phyloP scores from a whole-genome alignment of 2,888 invertebrate genomes.

The Dyspetes luteomarginatus region DNA sequence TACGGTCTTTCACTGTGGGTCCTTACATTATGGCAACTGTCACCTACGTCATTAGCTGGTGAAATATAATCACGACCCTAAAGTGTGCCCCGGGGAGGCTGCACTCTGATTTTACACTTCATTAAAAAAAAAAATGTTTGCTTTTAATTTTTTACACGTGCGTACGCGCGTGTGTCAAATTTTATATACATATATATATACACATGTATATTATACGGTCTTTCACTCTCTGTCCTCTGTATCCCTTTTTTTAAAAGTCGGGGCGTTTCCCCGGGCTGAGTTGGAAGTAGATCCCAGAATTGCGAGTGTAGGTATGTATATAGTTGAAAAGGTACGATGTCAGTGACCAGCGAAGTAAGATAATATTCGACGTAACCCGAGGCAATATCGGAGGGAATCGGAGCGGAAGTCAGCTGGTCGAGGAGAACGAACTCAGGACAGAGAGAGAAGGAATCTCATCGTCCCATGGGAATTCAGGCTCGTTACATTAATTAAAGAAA shows the following conservation, averaged over 20 bases:
- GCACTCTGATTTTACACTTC: no score
- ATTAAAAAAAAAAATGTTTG: no score
- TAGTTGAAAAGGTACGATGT: slow-evolving; percentile 14
- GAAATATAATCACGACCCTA: no score
- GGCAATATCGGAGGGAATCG: slow-evolving; percentile 54
- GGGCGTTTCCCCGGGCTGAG: background rate
- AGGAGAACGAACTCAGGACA: background rate
- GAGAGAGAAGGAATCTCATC: slow-evolving; percentile 49
- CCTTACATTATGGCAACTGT: no score
- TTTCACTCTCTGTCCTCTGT: background rate
- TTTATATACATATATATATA: background rate
- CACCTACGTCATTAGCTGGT: no score
- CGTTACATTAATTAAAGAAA: slow-evolving; percentile 67
- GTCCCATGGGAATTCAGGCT: slow-evolving; percentile 60
- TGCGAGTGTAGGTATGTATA: background rate
- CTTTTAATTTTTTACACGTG: no score
- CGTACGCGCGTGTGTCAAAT: background rate
- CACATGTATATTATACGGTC: background rate
- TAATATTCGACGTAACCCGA: slow-evolving; percentile 55
- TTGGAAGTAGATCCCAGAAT: background rate
- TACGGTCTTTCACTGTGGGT: background rate
- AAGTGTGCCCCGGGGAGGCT: no score
- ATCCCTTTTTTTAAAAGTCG: background rate
- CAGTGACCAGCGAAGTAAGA: slow-evolving; percentile 44
- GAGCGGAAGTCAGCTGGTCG: slow-evolving; percentile 46